Evolutionary conservation across 2,797 vertebrate genomes (phyloP), one percentile per base, ranked within the genome.

Genomic region (Heteromormyrus szaboi): DNA sequence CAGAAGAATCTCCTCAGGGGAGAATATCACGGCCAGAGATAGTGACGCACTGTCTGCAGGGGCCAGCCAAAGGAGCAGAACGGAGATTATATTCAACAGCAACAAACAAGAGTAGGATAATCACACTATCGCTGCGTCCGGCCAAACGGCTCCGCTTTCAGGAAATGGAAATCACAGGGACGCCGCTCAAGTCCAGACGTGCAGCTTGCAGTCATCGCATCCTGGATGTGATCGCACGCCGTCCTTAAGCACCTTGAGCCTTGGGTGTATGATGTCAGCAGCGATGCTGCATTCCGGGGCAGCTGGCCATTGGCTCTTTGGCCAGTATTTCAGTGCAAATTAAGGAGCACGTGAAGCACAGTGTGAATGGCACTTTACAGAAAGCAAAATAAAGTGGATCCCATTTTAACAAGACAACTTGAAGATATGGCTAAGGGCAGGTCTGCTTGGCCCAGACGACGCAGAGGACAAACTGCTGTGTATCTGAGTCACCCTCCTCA

Each of bases 71-170:
- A 7, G 54, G 54, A 85, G 41, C 46, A 9, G 25, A 29, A 85
- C 14, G 17, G 46, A 89, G 56, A 85, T 68, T 56, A 65, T 48
- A 85, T 89, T 89, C 46, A 65, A 85, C 79, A 54, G 48, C 68
- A 50, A 84, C 85, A 84, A 54, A 84, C 51, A 46, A 12, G 48
- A 62, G 19, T 44, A 7, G 22, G 76, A 65, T 62, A 88, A 84
- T 85, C 88, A 25, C 25, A 53, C 88, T 25, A 46, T 88, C 25
- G 25, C 19, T 8, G 9, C 50, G 56, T 44, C 79, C 46, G 88
- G 81, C 79, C 50, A 46, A 88, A 83, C 68, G 37, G 72, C 72
- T 56, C 79, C 12, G 41, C 44, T 88, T 85, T 85, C 37, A 85
- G 51, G 53, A 88, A 65, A 44, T n/a, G 51, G 46, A 85, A 56